A percentile compares a stretch with the other conserved stretches of the same genome.
phyloP scores from a whole-genome alignment of 2,888 invertebrate genomes.

The Xylota sylvarum region DNA sequence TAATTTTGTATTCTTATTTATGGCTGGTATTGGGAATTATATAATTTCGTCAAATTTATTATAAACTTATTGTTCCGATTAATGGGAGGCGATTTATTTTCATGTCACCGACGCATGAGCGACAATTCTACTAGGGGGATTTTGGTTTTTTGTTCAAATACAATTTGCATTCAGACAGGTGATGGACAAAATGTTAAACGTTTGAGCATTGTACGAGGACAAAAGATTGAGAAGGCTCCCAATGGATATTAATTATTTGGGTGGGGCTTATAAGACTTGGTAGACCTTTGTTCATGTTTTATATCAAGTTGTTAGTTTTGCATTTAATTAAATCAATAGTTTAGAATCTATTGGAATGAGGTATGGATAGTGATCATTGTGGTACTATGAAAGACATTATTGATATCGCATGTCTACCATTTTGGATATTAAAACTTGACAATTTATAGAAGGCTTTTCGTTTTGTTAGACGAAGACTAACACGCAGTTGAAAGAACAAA shows the following conservation, averaged over 20 bases:
- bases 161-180: constrained; percentile 55
- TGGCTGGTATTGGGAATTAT: constrained; percentile 55
- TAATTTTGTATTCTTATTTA: constrained; percentile 63
- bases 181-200: constrained; percentile 57
- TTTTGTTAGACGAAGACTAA: constrained; percentile 22
- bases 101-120: constrained; percentile 64
- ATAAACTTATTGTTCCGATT: constrained; percentile 55
- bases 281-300: constrained; percentile 3
- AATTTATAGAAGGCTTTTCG: constrained; percentile 35
- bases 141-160: constrained; percentile 6
- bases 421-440: not conserved
- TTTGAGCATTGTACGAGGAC: constrained; percentile 48
- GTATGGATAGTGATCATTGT: not conserved
- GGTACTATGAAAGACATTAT: not conserved
- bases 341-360: not conserved
- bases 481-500: not conserved
- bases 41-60: constrained; percentile 67
- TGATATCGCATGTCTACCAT: constrained; percentile 1
- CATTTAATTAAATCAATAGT: constrained; percentile 27
- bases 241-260: constrained; percentile 48
- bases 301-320: constrained; percentile 25
- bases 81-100: constrained; percentile 65
- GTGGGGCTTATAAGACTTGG: constrained; percentile 48
- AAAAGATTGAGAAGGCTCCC: constrained; percentile 21
- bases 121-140: constrained; percentile 47